Evolutionary conservation across 2,113 vertebrate genomes (phyloP).

Genomic region (Drymodes brunneopygia): DNA sequence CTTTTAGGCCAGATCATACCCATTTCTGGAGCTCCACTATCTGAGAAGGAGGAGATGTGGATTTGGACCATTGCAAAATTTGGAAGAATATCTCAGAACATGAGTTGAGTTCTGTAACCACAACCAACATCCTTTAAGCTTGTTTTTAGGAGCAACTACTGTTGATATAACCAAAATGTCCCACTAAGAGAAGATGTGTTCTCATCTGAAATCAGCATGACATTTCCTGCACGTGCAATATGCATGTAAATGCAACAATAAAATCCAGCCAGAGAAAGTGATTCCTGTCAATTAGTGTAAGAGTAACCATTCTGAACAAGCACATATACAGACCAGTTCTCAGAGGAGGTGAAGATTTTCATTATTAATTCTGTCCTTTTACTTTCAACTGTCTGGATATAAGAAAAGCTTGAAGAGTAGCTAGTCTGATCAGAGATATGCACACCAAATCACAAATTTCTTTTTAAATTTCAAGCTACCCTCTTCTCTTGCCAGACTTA

Average conservation of each 20-base stretch:
- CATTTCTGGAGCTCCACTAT: conserved; percentile 1
- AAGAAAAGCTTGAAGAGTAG: background rate
- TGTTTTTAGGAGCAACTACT: background rate
- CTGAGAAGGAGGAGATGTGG: conserved; percentile 26
- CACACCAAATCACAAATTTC: background rate
- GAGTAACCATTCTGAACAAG: background rate
- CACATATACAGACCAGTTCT: background rate
- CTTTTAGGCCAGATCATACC: conserved; percentile 28
- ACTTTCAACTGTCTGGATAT: background rate
- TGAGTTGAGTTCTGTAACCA: background rate
- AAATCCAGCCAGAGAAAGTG: background rate
- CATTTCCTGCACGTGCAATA: background rate
- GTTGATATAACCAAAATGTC: background rate
- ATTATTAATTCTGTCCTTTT: background rate
- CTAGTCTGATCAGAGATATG: background rate
- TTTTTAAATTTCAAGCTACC: background rate
- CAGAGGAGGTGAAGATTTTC: background rate
- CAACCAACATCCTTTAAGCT: background rate
- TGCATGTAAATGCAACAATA: background rate
- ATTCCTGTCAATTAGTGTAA: background rate
- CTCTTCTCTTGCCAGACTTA: background rate
- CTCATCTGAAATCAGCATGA: background rate
- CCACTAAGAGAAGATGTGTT: background rate
- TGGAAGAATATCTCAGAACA: background rate
- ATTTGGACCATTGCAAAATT: conserved; percentile 1